Conservation (phyloP, 2,888 invertebrate genomes). For the Polydrusus tereticollis region DNA sequence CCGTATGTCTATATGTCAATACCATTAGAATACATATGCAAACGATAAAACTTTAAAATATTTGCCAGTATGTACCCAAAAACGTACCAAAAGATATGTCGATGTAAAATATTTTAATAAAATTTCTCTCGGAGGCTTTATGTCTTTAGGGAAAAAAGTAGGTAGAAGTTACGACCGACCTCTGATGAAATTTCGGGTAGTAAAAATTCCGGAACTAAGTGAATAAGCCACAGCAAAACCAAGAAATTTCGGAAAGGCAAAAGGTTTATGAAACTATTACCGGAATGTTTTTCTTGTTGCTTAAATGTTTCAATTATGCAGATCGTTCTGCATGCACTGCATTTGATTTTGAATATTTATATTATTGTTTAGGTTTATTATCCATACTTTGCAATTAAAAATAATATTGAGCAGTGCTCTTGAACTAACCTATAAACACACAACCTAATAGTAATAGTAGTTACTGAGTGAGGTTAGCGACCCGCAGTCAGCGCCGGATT, state of each 20-base stretch:
- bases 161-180: constrained; percentile 26
- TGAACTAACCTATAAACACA: no score
- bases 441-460: no score
- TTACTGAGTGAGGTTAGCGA: no score
- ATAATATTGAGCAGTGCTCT: no score
- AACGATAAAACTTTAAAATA: neutral
- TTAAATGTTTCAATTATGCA: constrained; percentile 29
- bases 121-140: constrained; percentile 8
- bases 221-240: constrained; percentile 34
- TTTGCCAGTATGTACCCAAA: neutral
- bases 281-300: constrained; percentile 24
- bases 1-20: no score
- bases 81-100: neutral
- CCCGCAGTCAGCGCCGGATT: no score
- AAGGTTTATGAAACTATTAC: constrained; percentile 37
- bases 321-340: neutral
- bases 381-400: no score
- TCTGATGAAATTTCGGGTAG: constrained; percentile 39
- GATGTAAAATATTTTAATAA: constrained; percentile 30
- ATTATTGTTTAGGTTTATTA: neutral
- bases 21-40: neutral
- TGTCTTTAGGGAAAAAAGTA: constrained; percentile 14
- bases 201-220: constrained; percentile 42
- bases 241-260: constrained; percentile 34
- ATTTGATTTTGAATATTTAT: neutral